Evolutionary conservation across 2,888 invertebrate species (phyloP).

Genomic region (Romanomermis culicivorax): DNA sequence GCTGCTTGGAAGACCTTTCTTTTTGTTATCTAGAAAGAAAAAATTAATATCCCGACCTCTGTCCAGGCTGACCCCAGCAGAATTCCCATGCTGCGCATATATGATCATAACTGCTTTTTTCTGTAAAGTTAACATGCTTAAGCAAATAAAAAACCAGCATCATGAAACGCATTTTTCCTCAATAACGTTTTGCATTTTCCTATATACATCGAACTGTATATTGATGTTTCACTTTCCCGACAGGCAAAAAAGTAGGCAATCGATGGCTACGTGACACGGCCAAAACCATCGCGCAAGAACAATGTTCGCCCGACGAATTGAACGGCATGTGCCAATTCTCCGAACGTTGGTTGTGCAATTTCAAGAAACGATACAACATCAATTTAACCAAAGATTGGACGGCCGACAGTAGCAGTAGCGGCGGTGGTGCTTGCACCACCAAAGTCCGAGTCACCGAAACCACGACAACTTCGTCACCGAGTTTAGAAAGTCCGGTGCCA

Average conservation of each 20-base stretch:
- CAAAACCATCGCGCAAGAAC: slow-evolving; percentile 14
- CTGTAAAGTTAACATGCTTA: too few species aligned
- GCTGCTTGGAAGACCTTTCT: too few species aligned
- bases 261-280: slow-evolving; percentile 20
- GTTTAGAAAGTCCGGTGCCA: background rate
- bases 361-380: slow-evolving; percentile 16
- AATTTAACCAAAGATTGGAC: slow-evolving; percentile 4
- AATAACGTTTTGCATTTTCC: too few species aligned
- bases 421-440: background rate
- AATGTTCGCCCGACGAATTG: slow-evolving; percentile 12
- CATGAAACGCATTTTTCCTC: too few species aligned
- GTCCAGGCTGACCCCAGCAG: too few species aligned
- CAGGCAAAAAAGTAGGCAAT: slow-evolving; percentile 14
- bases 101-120: too few species aligned
- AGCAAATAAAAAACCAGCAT: slow-evolving; percentile 8
- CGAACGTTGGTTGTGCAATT: slow-evolving; percentile 21
- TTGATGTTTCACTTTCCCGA: too few species aligned
- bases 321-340: slow-evolving; percentile 18
- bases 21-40: too few species aligned
- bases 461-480: background rate
- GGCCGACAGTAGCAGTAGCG: background rate
- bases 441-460: background rate
- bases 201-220: too few species aligned
- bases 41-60: too few species aligned
- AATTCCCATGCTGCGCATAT: too few species aligned